Evolutionary conservation across 92 coral and sea anemone genomes (phyloP).

Genomic region (Metridium senile): DNA sequence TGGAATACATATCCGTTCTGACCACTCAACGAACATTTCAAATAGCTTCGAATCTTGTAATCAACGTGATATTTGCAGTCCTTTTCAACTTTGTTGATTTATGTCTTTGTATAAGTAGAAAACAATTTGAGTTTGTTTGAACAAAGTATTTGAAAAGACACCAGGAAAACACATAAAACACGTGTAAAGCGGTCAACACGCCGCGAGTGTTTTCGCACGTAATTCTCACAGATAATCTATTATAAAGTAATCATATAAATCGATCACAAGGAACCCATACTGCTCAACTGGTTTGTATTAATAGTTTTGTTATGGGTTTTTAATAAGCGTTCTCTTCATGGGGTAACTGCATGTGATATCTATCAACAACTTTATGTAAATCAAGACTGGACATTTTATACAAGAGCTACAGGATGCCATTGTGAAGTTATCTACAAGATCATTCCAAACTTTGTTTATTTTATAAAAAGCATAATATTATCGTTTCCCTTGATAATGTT

Average conservation of each 20-base stretch:
- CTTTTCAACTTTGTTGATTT: no score
- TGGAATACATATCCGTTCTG: no score
- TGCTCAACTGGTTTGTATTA: neutral
- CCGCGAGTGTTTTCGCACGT: neutral
- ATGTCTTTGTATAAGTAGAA: no score
- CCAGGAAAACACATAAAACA: neutral
- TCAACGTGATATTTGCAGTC: neutral
- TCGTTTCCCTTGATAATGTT: neutral
- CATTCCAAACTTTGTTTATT: neutral
- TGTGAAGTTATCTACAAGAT: neutral
- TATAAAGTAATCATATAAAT: neutral
- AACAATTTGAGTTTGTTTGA: conserved; percentile 18
- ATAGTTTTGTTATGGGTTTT: conserved; percentile 7
- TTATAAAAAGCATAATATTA: no score
- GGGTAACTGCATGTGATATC: neutral
- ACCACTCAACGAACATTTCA: no score
- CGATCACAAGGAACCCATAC: conserved; percentile 7
- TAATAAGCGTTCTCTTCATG: neutral
- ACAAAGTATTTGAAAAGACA: neutral
- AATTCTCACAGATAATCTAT: neutral
- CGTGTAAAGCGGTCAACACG: conserved; percentile 17
- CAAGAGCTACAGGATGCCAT: neutral
- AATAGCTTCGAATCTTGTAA: neutral
- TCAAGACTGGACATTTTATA: neutral
- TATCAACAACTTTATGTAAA: neutral